Conservation (phyloP, 2,888 invertebrate genomes). For the Notodonta ziczac region DNA sequence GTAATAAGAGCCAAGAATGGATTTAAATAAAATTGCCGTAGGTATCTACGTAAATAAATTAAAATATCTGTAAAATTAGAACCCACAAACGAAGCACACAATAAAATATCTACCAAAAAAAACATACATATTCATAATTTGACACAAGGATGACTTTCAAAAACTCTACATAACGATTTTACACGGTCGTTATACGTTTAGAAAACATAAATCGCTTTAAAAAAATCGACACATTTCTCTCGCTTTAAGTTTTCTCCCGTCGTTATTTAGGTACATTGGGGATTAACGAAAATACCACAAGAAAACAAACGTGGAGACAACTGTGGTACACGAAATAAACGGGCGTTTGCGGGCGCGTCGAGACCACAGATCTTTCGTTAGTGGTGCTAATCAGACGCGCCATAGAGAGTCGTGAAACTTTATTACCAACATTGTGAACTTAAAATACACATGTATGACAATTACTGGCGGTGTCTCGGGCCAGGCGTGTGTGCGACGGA, state of each 20-base stretch:
- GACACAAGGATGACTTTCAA: constrained; percentile 5
- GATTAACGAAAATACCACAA: constrained; percentile 30
- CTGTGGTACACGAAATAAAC: constrained; percentile 54
- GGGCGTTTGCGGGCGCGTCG: constrained; percentile 40
- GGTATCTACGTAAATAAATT: not conserved
- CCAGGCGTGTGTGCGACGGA: constrained; percentile 55
- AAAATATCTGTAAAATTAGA: no score
- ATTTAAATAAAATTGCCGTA: no score
- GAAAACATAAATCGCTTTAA: constrained; percentile 12
- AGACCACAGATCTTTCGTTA: constrained; percentile 71
- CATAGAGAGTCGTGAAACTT: constrained; percentile 63
- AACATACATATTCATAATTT: constrained; percentile 7
- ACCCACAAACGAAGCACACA: no score
- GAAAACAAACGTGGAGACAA: constrained; percentile 45
- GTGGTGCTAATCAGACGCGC: constrained; percentile 63
- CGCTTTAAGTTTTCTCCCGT: constrained; percentile 12
- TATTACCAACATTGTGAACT: constrained; percentile 69
- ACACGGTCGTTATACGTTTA: constrained; percentile 9
- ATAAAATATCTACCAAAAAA: constrained; percentile 1
- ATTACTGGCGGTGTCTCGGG: constrained; percentile 68
- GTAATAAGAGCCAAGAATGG: not conserved
- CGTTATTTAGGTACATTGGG: constrained; percentile 18
- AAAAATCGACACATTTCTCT: constrained; percentile 11
- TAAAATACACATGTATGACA: constrained; percentile 80
- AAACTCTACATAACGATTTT: constrained; percentile 8